phyloP scores from a whole-genome alignment of 2,888 invertebrate species.

The Papilio demoleus region DNA sequence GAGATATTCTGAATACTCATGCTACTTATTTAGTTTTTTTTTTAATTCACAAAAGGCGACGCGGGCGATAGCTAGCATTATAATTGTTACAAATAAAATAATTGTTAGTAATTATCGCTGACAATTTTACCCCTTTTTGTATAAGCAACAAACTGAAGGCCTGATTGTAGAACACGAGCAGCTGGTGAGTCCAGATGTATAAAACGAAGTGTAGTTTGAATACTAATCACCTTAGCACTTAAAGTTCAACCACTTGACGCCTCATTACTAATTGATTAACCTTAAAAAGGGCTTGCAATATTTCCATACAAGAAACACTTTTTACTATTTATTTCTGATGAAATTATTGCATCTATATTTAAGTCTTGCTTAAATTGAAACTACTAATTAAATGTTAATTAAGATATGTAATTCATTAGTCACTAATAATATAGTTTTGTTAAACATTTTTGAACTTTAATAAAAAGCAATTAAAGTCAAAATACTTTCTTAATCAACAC shows the following conservation, averaged over 20 bases:
- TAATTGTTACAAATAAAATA: slow-evolving; percentile 13
- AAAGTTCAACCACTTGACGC: slow-evolving; percentile 36
- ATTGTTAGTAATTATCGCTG: not conserved
- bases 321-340: not conserved
- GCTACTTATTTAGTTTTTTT: too few species aligned
- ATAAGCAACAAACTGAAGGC: not conserved
- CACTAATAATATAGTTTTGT: too few species aligned
- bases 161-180: slow-evolving; percentile 4
- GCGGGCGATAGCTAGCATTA: too few species aligned
- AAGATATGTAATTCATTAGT: too few species aligned
- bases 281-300: slow-evolving; percentile 26
- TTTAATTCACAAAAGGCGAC: too few species aligned
- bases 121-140: not conserved
- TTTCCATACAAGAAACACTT: slow-evolving; percentile 2
- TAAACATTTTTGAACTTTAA: too few species aligned
- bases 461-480: too few species aligned
- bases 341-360: too few species aligned
- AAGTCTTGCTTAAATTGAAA: too few species aligned
- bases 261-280: slow-evolving; percentile 37
- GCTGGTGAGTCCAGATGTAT: slow-evolving; percentile 30
- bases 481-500: too few species aligned
- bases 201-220: slow-evolving; percentile 26
- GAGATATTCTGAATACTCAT: too few species aligned
- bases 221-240: slow-evolving; percentile 14
- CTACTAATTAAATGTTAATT: too few species aligned